phyloP scores from a whole-genome alignment of 2,888 invertebrate genomes.

The Nomada fucata region DNA sequence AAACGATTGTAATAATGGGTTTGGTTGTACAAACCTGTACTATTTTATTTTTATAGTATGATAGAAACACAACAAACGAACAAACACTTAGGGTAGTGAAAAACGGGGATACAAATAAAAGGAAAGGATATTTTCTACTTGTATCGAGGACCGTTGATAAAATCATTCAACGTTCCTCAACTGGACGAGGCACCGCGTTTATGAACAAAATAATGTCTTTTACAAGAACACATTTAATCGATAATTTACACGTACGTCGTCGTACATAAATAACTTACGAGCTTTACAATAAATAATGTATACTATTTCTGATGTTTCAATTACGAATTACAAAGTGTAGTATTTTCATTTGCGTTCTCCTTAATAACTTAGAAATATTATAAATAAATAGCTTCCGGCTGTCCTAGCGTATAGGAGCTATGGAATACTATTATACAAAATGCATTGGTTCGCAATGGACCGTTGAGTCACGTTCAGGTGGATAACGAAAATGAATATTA shows the following conservation, averaged over 20 bases:
- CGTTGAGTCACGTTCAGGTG: not conserved
- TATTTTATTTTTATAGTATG: slow-evolving; percentile 66
- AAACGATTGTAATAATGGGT: slow-evolving; percentile 11
- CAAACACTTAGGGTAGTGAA: slow-evolving; percentile 51
- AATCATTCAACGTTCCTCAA: not conserved
- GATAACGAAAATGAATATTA: not conserved
- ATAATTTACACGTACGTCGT: slow-evolving; percentile 19
- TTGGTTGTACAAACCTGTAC: slow-evolving; percentile 45
- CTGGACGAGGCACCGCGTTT: not conserved
- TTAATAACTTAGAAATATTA: slow-evolving; percentile 22
- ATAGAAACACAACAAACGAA: slow-evolving; percentile 32
- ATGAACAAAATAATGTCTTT: not conserved
- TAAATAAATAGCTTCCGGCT: slow-evolving; percentile 29
- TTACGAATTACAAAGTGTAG: slow-evolving; percentile 11
- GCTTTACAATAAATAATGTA: slow-evolving; percentile 51
- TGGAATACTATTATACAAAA: not conserved
- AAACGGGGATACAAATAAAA: slow-evolving; percentile 57
- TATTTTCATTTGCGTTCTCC: not conserved
- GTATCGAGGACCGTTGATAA: slow-evolving; percentile 6
- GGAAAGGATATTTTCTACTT: slow-evolving; percentile 59
- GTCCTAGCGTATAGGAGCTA: not conserved
- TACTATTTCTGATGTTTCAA: not conserved
- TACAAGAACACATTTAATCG: slow-evolving; percentile 21
- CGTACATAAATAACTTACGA: slow-evolving; percentile 50
- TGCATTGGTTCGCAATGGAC: not conserved